Percentiles rank a stretch among this genome's conserved stretches.
phyloP scores from a whole-genome alignment of 2,888 invertebrate species.

The Tanytarsus gracilentus region DNA sequence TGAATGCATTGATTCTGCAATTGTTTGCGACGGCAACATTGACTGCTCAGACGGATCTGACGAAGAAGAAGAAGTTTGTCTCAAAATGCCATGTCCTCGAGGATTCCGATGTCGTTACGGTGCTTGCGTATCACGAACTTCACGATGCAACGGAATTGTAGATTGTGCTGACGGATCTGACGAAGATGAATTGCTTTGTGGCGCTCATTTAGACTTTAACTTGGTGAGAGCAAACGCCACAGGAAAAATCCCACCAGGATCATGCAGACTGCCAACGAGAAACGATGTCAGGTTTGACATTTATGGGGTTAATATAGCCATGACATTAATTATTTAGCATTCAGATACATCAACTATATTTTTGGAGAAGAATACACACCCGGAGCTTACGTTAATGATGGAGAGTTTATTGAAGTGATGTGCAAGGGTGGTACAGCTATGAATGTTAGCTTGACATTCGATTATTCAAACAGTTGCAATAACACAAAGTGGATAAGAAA shows the following conservation, averaged over 20 bases:
- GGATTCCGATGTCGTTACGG: constrained; percentile 55
- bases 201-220: neutral
- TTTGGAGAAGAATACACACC: constrained; percentile 7
- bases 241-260: constrained; percentile 8
- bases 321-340: too few relatives aligned
- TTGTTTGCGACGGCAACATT: neutral
- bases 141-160: constrained; percentile 41
- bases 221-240: neutral
- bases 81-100: constrained; percentile 39
- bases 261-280: neutral
- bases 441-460: neutral
- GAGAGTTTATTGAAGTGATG: neutral
- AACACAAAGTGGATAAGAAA: neutral
- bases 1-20: neutral
- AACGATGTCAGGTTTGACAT: neutral
- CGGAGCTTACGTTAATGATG: constrained; percentile 4
- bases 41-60: constrained; percentile 8
- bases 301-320: too few relatives aligned
- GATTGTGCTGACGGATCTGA: constrained; percentile 32
- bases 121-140: constrained; percentile 50
- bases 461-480: neutral
- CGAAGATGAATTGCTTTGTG: constrained; percentile 29
- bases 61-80: constrained; percentile 4
- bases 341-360: neutral
- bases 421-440: neutral